Base-by-base conservation (phyloP, 2,797 vertebrate species). In the Parambassis ranga region DNA sequence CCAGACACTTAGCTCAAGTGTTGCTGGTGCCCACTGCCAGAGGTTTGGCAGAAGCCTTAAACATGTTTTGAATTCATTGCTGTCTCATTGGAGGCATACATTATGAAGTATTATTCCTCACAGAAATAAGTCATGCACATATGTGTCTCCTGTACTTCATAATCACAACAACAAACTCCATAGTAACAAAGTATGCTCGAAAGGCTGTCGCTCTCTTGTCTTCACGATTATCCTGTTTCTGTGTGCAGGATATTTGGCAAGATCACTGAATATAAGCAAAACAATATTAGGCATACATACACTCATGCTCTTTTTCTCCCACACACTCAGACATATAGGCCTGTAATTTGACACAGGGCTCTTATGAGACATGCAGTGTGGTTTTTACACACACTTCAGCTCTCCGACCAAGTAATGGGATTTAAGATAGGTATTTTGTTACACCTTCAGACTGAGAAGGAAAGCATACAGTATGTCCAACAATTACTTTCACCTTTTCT, bases 221-320 rank as follows among this genome's bases (percentile, higher is more conserved):
- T 79, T 78, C 57, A 53, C 65, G 55, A 51, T 8, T 77, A 82
- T 85, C 72, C 16, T 53, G 26, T 87, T 86, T 81, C 75, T 44
- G 7, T 36, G 8, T n/a, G 63, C 59, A 65, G 28, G 50, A 41
- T 10, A 13, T 69, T 78, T 61, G 43, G 52, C 53, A 33, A 44
- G 23, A 37, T 69, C 43, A 72, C 64, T 52, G 30, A 31, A 14
- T 59, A 18, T 51, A 10, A 69, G 58, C 50, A 60, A 71, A 71
- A 60, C 49, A 33, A 69, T 50, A 24, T n/a, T 35, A 66, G 24
- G 14, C 28, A 9, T 39, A 27, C 41, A 58, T 65, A 27, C 51
- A 35, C 46, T 51, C 24, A 5, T 48, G 61, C 30, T 56, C 39
- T 49, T 6, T 33, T 28, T 64, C 53, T 65, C 52, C 7, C 50